Conservation (phyloP, 2,797 vertebrate species). For the Scyliorhinus canicula region DNA sequence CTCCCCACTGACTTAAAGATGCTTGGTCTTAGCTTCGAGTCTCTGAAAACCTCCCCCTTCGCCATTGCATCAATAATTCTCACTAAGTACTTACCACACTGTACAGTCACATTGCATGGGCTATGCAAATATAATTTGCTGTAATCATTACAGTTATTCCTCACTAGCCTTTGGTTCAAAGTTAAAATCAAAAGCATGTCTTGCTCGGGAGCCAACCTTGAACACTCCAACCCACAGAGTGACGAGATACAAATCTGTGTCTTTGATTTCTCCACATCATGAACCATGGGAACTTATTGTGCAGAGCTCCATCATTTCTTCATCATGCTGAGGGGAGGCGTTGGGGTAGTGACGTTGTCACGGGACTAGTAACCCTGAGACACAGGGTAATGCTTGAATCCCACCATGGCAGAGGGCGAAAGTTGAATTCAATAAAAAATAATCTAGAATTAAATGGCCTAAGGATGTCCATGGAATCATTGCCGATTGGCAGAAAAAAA, state of each 20-base stretch:
- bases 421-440: no score
- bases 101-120: neutral
- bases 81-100: neutral
- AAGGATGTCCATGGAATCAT: no score
- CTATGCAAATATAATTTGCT: neutral
- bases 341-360: no score
- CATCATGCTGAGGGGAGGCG: neutral
- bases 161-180: neutral
- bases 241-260: neutral
- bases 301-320: neutral
- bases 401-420: no score
- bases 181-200: neutral
- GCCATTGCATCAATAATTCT: neutral
- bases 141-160: neutral
- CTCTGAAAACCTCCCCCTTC: neutral
- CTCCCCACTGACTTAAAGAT: neutral
- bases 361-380: no score
- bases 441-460: no score
- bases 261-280: neutral
- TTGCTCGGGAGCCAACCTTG: neutral
- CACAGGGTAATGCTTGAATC: no score
- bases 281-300: neutral
- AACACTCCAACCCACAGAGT: neutral
- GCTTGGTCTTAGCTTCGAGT: neutral
- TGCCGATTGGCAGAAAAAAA: no score